These are phyloP conservation scores for Dasyprocta punctata DNA, from an alignment of 2,113 vertebrate genomes.

Conservation along the genomic window DNA sequence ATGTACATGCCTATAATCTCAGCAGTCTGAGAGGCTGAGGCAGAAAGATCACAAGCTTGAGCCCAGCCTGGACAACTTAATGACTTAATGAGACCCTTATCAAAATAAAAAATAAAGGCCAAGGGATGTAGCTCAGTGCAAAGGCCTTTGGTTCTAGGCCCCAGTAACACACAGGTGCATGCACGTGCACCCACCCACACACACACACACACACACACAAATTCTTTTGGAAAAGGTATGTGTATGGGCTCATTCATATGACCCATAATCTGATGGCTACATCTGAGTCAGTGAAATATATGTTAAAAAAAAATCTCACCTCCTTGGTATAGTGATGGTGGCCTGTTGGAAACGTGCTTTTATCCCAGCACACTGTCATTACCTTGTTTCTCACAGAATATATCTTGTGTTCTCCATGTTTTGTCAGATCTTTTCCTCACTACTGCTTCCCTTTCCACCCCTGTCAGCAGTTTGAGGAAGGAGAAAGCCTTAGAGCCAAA, in stretches of 20 bases:
- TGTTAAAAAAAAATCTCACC: not conserved
- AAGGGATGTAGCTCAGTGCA: not conserved
- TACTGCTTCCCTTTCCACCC: constrained; percentile 43
- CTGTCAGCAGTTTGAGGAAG: constrained; percentile 66
- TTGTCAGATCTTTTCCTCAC: not conserved
- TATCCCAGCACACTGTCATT: not conserved
- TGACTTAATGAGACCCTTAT: not conserved
- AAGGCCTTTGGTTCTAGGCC: not conserved
- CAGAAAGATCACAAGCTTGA: not conserved
- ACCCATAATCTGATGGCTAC: not conserved
- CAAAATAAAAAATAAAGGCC: not conserved
- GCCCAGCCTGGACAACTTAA: not conserved
- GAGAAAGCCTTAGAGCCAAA: constrained; percentile 54
- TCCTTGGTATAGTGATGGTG: not conserved
- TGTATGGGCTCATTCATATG: not conserved
- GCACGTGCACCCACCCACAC: not conserved
- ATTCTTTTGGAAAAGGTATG: constrained; percentile 11
- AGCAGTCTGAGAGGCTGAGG: not conserved
- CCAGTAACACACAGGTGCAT: not conserved
- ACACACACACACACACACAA: not conserved
- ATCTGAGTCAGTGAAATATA: not conserved
- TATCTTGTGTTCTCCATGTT: not conserved
- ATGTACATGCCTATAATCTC: not conserved
- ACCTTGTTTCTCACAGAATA: not conserved
- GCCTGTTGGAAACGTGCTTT: not conserved